phyloP scores from a whole-genome alignment of 1,140 invertebrate species.

The Drosophila takahashii region DNA sequence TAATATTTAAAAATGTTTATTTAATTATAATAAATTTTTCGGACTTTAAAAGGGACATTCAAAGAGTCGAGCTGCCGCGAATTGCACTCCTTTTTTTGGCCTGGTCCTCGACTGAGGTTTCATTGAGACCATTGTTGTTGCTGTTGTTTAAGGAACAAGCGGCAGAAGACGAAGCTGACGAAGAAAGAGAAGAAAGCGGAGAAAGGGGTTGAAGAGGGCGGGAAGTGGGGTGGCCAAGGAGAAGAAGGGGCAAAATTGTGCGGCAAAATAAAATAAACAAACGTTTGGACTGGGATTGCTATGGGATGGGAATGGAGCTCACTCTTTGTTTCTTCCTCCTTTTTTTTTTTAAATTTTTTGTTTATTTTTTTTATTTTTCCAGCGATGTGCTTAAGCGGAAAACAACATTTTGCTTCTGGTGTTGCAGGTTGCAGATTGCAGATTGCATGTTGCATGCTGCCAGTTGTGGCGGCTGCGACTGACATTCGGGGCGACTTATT shows the following conservation, averaged over 20 bases:
- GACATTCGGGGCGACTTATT: constrained; percentile 53
- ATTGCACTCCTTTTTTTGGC: constrained; percentile 1
- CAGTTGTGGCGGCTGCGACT: constrained; percentile 24
- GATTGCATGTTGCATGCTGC: constrained; percentile 19
- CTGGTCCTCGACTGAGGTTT: constrained; percentile 44
- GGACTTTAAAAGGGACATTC: not conserved
- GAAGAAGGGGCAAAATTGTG: constrained; percentile 34
- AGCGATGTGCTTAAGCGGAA: constrained; percentile 80
- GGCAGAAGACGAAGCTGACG: not conserved
- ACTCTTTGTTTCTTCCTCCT: constrained; percentile 9
- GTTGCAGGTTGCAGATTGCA: constrained; percentile 27
- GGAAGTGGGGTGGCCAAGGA: not conserved
- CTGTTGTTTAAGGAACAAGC: constrained; percentile 33
- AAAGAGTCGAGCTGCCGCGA: not conserved
- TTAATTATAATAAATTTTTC: too few relatives aligned
- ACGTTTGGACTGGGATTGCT: constrained; percentile 42
- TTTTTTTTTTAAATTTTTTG: not conserved
- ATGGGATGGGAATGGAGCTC: constrained; percentile 4
- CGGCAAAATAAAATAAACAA: constrained; percentile 63
- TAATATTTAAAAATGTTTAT: too few relatives aligned
- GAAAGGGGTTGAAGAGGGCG: not conserved
- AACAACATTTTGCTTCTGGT: constrained; percentile 68
- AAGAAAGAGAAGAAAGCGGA: not conserved
- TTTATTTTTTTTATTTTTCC: not conserved
- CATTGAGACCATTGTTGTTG: constrained; percentile 30